Evolutionary conservation across 1,140 invertebrate species (phyloP), one percentile per base, ranked within the genome.

Genomic region (Orius laevigatus): DNA sequence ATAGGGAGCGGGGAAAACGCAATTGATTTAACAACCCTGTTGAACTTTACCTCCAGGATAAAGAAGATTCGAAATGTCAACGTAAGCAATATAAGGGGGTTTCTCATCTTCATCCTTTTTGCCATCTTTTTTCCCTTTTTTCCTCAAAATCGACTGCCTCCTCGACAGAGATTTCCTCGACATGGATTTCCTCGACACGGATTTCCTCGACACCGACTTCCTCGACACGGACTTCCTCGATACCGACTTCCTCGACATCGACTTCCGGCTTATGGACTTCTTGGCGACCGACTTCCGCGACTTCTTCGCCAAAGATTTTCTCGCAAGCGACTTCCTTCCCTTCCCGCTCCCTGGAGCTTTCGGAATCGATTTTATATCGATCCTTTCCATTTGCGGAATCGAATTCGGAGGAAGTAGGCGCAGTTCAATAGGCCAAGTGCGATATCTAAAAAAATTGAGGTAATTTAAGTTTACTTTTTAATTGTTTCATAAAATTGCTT

Each of bases 1-100:
- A n/a, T n/a, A n/a, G n/a, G n/a, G n/a, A n/a, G n/a, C n/a, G n/a
- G n/a, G n/a, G n/a, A n/a, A n/a, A n/a, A n/a, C n/a, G n/a, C n/a
- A n/a, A n/a, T n/a, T n/a, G n/a, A n/a, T n/a, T n/a, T n/a, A n/a
- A n/a, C n/a, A n/a, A n/a, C n/a, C n/a, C n/a, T n/a, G n/a, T n/a
- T n/a, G n/a, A n/a, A n/a, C n/a, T n/a, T n/a, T 34, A 52, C 50
- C 31, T 43, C 50, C 50, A 31, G 50, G 50, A 43, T 42, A 47
- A 11, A 52, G 19, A 25, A 52, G 50, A 33, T n/a, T 25, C n/a
- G 50, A 48, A 6, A 52, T 25, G 18, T 52, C 50, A 25, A 43
- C 14, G 15, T 45, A 52, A 15, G 45, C 45, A 3, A 52, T 12
- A n/a, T 34, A 48, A 19, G n/a, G 38, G 3, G 18, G 15, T 41